Evolutionary conservation across 37 sponge, comb jelly and placozoan genomes (phyloP), one percentile per base, ranked within the genome.

Genomic region (Oscarella lobularis): DNA sequence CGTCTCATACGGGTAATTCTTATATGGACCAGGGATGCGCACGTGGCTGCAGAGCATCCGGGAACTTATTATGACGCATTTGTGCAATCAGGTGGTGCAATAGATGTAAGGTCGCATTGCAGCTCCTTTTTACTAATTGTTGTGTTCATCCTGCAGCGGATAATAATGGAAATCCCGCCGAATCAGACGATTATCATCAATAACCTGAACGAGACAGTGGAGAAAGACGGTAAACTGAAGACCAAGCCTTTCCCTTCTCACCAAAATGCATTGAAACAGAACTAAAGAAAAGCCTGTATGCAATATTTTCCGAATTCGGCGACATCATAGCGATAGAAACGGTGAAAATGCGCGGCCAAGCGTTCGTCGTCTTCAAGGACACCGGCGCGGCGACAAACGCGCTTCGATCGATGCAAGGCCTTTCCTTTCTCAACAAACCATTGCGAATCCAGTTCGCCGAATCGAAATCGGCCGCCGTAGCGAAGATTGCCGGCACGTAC

Each of bases 221-320:
- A 98, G 87, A 85, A 88, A 20, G 93, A 91, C 82, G 96, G 96
- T 95, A 37, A 83, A 67, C 32, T n/a, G n/a, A n/a, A n/a, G n/a
- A n/a, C n/a, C n/a, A n/a, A n/a, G n/a, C n/a, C n/a, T n/a, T n/a
- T n/a, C 73, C n/a, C n/a, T 70, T 27, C 73, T 14, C 9, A 29
- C n/a, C 20, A 27, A 27, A 20, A 20, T n/a, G 73, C 20, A 14
- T 2, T 38, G 31, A 20, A 73, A 14, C 77, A 90, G 99, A 98
- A 67, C 81, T 98, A 65, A 98, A 94, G 84, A 93, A 91, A 69
- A 92, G 93, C 0, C 82, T 98, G 39, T 94, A 94, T 74, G 99
- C 99, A 66, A 91, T 98, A 14, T 98, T 98, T 77, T 98, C 99
- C 66, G 95, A 98, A 66, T 98, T 98, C 78, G 99, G 99, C 2